Base-by-base conservation (phyloP, 2,888 invertebrate species). In the Eupithecia abbreviata region DNA sequence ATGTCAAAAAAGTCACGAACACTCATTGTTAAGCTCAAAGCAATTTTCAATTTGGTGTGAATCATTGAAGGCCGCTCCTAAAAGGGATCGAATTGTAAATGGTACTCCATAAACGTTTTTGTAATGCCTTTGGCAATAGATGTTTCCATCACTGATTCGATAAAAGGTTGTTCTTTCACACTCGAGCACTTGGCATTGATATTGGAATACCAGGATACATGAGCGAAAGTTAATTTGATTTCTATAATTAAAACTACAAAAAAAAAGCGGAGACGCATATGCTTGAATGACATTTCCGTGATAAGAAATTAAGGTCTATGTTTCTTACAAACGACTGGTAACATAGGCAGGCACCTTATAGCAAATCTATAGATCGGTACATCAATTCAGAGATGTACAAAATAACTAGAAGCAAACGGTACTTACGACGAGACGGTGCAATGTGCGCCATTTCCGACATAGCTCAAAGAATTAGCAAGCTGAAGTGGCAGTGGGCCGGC, bases 21-120 rank as follows among this genome's bases (percentile, higher is more conserved):
- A 41, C 43, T 67, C 71, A 62, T 74, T 77, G 77, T 77, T 69
- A 65, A 68, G 18, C 74, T 42, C 70, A 62, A 79, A 73, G 78
- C 70, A n/a, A 74, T 73, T 76, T 77, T 77, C 49, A 70, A 74
- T 77, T 78, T 79, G 66, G 79, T n/a, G 66, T 76, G 72, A 70
- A 74, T 73, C 73, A 79, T 81, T 81, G 87, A 89, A 89, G 87
- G 87, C 83, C 85, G 83, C 72, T 68, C 78, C 82, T 79, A 77
- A 84, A 84, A 85, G 80, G 83, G 83, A 80, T 66, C 74, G 82
- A 76, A 79, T 74, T 75, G 77, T 84, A 80, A 84, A 86, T 82
- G 81, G 83, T 81, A 80, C 83, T 84, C 80, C 80, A 81, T 80
- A 81, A 79, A 81, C 58, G 72, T 66, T 85, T 84, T 83, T 80